A percentile compares a stretch with the other conserved stretches of the same genome.
Evolutionary conservation across 2,888 invertebrate genomes (phyloP).

Genomic region (Hydroisotoma schaefferi): DNA sequence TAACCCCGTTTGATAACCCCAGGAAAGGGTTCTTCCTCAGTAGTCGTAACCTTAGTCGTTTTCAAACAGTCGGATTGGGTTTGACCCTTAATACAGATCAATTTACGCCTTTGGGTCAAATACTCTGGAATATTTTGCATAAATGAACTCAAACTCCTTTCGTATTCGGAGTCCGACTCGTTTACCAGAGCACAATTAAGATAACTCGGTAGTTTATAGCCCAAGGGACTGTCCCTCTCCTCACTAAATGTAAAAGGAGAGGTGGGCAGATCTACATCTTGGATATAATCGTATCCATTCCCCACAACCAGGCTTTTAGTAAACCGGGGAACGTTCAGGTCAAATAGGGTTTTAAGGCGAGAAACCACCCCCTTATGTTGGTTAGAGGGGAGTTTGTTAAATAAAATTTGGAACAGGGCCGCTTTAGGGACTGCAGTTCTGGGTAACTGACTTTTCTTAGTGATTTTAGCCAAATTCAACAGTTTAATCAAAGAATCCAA

Average conservation of each 20-base stretch:
- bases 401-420: slow-evolving; percentile 21
- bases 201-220: background rate
- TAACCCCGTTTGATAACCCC: background rate
- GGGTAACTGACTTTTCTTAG: slow-evolving; percentile 15
- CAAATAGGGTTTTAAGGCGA: slow-evolving; percentile 10
- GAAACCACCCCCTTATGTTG: background rate
- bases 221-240: background rate
- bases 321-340: slow-evolving; percentile 14
- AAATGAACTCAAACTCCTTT: too few species aligned
- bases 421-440: slow-evolving; percentile 6
- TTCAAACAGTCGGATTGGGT: too few species aligned
- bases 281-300: slow-evolving; percentile 18
- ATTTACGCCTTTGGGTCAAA: too few species aligned
- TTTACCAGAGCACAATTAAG: too few species aligned
- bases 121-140: too few species aligned
- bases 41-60: too few species aligned
- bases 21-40: background rate
- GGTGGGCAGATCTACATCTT: background rate
- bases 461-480: background rate
- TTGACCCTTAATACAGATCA: too few species aligned
- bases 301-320: slow-evolving; percentile 14
- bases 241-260: background rate
- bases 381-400: slow-evolving; percentile 2
- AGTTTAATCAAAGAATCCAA: too few species aligned
- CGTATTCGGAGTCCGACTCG: too few species aligned